Evolutionary conservation across 2,888 invertebrate genomes (phyloP).

Genomic region (Phlogophora meticulosa): DNA sequence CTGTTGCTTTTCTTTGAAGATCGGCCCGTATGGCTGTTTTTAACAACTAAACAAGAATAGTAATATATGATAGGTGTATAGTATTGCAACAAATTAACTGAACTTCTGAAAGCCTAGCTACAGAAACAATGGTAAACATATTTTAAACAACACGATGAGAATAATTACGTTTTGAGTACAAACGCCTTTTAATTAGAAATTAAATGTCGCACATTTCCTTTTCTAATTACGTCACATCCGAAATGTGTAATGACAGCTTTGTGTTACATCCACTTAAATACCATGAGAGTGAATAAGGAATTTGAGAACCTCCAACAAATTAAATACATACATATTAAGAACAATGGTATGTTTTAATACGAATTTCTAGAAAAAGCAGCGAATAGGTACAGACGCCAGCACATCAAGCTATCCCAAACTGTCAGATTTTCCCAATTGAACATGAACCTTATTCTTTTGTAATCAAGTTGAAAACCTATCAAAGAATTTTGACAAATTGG

Average conservation of each 20-base stretch:
- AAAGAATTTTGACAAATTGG: too few relatives aligned
- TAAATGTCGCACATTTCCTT: slow-evolving; percentile 25
- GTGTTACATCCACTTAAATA: background rate
- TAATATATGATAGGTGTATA: too few relatives aligned
- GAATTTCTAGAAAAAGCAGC: too few relatives aligned
- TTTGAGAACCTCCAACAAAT: background rate
- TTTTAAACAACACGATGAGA: slow-evolving; percentile 17
- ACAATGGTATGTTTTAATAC: too few relatives aligned
- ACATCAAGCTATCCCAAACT: too few relatives aligned
- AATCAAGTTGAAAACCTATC: too few relatives aligned
- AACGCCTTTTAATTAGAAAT: slow-evolving; percentile 42
- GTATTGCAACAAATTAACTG: background rate
- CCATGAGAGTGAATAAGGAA: background rate
- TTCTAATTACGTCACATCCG: slow-evolving; percentile 36
- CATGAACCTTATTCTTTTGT: too few relatives aligned
- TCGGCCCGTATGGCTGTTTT: too few relatives aligned
- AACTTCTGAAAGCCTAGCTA: background rate
- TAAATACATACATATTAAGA: background rate
- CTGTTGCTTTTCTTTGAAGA: too few relatives aligned
- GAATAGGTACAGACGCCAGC: too few relatives aligned
- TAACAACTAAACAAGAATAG: too few relatives aligned
- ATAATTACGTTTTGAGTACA: slow-evolving; percentile 41
- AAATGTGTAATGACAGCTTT: slow-evolving; percentile 32
- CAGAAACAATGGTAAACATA: slow-evolving; percentile 9
- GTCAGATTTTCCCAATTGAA: too few relatives aligned